Evolutionary conservation across 2,888 invertebrate genomes (phyloP).

Genomic region (Agrotis puta): DNA sequence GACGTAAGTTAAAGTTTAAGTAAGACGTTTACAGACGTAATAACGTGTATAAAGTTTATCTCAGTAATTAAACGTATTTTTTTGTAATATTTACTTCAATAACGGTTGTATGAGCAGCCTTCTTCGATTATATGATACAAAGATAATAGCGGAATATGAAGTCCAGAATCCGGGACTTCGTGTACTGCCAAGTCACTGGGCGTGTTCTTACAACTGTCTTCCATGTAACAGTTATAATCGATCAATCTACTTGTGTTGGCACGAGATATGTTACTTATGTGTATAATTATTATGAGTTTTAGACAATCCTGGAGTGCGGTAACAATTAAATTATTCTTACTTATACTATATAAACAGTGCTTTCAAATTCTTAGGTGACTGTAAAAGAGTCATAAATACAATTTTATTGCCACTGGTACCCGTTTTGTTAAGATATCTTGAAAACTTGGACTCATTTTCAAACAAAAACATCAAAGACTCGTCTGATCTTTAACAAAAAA

Average conservation of each 20-base stretch:
- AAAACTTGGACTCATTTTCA: not conserved
- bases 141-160: constrained; percentile 21
- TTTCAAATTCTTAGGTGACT: not conserved
- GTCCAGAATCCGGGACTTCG: constrained; percentile 1
- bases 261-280: not conserved
- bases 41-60: no score
- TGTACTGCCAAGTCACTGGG: constrained; percentile 25
- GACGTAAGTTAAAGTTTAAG: no score
- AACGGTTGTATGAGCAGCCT: not conserved
- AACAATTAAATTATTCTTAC: not conserved
- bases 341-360: not conserved
- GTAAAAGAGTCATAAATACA: not conserved
- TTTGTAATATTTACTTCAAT: no score
- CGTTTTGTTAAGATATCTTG: no score
- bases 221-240: constrained; percentile 29
- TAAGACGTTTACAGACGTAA: no score
- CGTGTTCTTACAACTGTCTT: constrained; percentile 37
- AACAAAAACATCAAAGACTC: not conserved
- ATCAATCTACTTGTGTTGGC: constrained; percentile 25
- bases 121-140: constrained; percentile 11
- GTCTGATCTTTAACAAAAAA: not conserved
- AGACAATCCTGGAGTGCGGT: not conserved
- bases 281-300: not conserved
- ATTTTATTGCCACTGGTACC: no score
- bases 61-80: no score